Percentiles rank a stretch among this genome's conserved stretches.
Conservation (phyloP, 2,888 invertebrate genomes). For the Elysia crispata region DNA sequence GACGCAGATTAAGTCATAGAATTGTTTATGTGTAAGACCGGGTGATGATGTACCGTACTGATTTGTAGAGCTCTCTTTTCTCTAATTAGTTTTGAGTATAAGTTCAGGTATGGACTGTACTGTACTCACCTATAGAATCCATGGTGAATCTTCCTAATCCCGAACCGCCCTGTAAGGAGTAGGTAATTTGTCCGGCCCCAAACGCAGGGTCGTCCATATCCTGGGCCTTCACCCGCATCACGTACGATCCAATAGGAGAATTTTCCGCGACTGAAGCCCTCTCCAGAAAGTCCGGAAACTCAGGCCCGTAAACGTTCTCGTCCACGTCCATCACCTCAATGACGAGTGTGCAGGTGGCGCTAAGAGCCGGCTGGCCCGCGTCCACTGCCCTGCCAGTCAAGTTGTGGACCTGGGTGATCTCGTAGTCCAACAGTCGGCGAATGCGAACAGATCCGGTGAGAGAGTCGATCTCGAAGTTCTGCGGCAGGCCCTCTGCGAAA, state of each 20-base stretch:
- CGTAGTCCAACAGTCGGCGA: slow-evolving; percentile 88
- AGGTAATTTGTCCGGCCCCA: slow-evolving; percentile 88
- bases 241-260: slow-evolving; percentile 86
- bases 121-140: slow-evolving; percentile 87
- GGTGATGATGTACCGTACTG: not conserved
- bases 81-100: not conserved
- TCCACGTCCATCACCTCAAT: slow-evolving; percentile 94
- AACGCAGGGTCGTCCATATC: slow-evolving; percentile 84
- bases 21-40: no score
- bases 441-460: slow-evolving; percentile 92
- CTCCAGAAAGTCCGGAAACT: slow-evolving; percentile 88
- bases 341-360: slow-evolving; percentile 86
- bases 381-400: slow-evolving; percentile 91
- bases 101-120: not conserved
- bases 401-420: slow-evolving; percentile 92
- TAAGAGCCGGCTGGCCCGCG: slow-evolving; percentile 85
- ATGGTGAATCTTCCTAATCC: slow-evolving; percentile 95
- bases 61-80: not conserved
- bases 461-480: slow-evolving; percentile 88
- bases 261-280: slow-evolving; percentile 88
- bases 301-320: slow-evolving; percentile 91
- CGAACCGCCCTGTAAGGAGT: slow-evolving; percentile 91
- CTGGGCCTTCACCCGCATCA: slow-evolving; percentile 86
- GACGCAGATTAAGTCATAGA: no score
- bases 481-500: slow-evolving; percentile 71